These are phyloP conservation scores for Ceyx margarethae DNA, from an alignment of 2,113 vertebrate species.

Conservation along the genomic window DNA sequence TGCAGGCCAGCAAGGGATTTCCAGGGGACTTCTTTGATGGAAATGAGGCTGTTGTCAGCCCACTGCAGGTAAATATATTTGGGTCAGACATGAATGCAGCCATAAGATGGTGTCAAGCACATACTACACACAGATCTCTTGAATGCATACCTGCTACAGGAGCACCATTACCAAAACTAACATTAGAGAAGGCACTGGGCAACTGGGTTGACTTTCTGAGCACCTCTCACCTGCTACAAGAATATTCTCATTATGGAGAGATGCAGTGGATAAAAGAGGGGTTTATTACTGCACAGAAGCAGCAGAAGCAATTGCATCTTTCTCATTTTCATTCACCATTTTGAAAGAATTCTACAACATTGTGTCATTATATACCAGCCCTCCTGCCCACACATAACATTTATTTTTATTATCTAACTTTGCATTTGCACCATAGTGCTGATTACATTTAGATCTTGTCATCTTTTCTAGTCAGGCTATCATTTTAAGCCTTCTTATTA, in stretches of 20 bases:
- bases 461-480: background rate
- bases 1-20: background rate
- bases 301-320: background rate
- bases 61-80: background rate
- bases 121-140: background rate
- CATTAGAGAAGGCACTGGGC: background rate
- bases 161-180: background rate
- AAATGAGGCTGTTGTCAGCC: background rate
- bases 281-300: background rate
- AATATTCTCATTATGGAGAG: background rate
- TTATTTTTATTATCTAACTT: conserved; percentile 25
- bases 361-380: background rate
- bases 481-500: background rate
- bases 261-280: background rate
- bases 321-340: background rate
- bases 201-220: background rate
- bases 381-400: background rate
- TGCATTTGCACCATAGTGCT: conserved; percentile 44
- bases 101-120: background rate
- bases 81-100: background rate
- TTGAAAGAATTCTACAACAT: background rate
- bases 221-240: background rate
- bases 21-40: background rate
- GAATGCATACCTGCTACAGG: background rate
- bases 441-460: background rate